Base-by-base conservation (phyloP, 2,888 invertebrate species). In the Agriopis aurantiaria region DNA sequence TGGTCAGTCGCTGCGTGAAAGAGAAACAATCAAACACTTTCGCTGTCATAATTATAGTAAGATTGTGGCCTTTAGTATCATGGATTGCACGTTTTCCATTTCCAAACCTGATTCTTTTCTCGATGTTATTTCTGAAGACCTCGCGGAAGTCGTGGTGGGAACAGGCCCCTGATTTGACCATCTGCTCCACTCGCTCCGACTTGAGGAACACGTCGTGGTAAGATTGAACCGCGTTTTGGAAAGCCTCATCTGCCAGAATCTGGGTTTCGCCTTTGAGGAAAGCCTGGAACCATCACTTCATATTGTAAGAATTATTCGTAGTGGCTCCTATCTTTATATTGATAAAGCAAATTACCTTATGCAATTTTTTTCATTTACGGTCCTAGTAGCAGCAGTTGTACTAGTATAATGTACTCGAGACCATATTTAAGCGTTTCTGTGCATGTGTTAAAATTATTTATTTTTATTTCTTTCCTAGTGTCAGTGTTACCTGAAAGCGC, bases 241-340 rank as follows among this genome's bases (percentile, higher is more conserved):
- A 99, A 65, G 99, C 99, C 91, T 99, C 99, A 88, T 99, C 99
- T 10, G 99, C 98, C 94, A 98, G 96, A 83, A 99, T 99, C 92
- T 98, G 98, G n/a, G 99, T 99, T 92, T 99, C 99, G 58, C 99
- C 99, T 94, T 98, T 99, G 72, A 99, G 95, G 91, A 98, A 99
- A 86, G 97, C 96, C 98, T 98, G 92, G 23, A 61, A 0, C 33
- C 46, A 69, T 9, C 2, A 4, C 9, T 1, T 11, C 8, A 4
- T 33, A 33, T 12, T 8, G 7, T 52, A 23, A 9, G 3, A n/a
- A 51, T 8, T 51, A 14, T 51, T 14, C 51, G 2, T 14, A 51
- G 9, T 51, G 0, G 2, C 33, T 33, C 33, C 4, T 33, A 33
- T 33, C 5, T 33, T 33, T 33, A 1, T 33, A 33, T 33, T 33